phyloP scores from a whole-genome alignment of 2,797 vertebrate species.

The Tenualosa ilisha region DNA sequence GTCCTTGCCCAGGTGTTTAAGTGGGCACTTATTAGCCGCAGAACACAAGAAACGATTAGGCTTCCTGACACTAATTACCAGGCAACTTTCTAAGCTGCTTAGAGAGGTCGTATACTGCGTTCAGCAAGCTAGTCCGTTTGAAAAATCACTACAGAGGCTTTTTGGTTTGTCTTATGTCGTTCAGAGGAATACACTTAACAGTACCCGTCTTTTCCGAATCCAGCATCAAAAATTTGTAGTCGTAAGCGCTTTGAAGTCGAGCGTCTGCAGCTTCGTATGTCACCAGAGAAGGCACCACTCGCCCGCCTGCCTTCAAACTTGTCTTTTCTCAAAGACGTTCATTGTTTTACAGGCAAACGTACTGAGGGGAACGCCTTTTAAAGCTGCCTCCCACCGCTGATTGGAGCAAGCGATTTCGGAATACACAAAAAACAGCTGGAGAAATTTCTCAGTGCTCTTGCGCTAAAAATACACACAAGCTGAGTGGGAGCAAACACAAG shows the following conservation, averaged over 20 bases:
- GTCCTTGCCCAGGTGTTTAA: not conserved
- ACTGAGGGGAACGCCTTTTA: slow-evolving; percentile 65
- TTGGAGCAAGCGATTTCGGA: slow-evolving; percentile 61
- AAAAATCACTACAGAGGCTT: not conserved
- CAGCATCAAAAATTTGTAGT: not conserved
- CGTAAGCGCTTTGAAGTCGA: slow-evolving; percentile 1
- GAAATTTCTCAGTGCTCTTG: slow-evolving; percentile 1
- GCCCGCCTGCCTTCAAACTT: slow-evolving; percentile 57
- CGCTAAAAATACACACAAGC: slow-evolving; percentile 17
- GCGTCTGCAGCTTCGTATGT: slow-evolving; percentile 9
- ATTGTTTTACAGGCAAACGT: slow-evolving; percentile 55
- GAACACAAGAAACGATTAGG: not conserved
- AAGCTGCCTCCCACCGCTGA: slow-evolving; percentile 56
- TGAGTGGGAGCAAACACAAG: not conserved
- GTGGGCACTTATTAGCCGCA: not conserved
- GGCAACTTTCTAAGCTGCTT: slow-evolving; percentile 26
- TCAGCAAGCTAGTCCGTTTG: not conserved
- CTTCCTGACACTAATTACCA: slow-evolving; percentile 12
- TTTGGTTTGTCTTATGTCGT: not conserved
- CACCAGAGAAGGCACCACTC: slow-evolving; percentile 32
- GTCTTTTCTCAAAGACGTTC: slow-evolving; percentile 49
- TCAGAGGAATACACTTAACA: not conserved
- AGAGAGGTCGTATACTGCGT: not conserved
- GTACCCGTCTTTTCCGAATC: not conserved
- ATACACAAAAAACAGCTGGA: slow-evolving; percentile 16